Conservation (phyloP, 2,113 vertebrate species). For the Podarcis raffonei region DNA sequence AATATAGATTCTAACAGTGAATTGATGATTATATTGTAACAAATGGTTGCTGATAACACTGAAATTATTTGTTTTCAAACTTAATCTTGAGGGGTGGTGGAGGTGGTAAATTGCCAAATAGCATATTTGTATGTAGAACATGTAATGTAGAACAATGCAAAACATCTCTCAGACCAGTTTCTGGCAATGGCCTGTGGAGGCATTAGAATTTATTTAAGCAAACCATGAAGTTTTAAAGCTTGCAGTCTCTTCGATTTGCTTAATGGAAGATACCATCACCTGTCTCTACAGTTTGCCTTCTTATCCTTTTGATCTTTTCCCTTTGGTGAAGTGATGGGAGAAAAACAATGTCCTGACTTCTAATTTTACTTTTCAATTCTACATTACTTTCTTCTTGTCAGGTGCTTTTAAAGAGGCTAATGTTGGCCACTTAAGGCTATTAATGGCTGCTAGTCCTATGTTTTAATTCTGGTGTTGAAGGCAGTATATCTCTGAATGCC, state of each 20-base stretch:
- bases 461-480: too few relatives aligned
- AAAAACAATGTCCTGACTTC: not conserved
- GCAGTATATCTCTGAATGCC: too few relatives aligned
- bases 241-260: not conserved
- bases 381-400: not conserved
- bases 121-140: not conserved
- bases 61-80: not conserved
- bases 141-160: not conserved
- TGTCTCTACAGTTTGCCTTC: not conserved
- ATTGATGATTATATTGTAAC: not conserved
- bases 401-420: not conserved
- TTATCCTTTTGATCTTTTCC: not conserved
- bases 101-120: not conserved
- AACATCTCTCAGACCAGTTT: not conserved
- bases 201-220: not conserved
- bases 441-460: too few relatives aligned
- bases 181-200: not conserved
- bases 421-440: too few relatives aligned
- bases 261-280: not conserved
- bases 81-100: not conserved
- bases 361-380: rapidly evolving
- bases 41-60: too few relatives aligned
- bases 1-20: not conserved
- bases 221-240: not conserved
- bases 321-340: rapidly evolving